These are phyloP conservation scores for Solenodon paradoxus DNA, from an alignment of 2,113 vertebrate genomes.

Conservation along the genomic window DNA sequence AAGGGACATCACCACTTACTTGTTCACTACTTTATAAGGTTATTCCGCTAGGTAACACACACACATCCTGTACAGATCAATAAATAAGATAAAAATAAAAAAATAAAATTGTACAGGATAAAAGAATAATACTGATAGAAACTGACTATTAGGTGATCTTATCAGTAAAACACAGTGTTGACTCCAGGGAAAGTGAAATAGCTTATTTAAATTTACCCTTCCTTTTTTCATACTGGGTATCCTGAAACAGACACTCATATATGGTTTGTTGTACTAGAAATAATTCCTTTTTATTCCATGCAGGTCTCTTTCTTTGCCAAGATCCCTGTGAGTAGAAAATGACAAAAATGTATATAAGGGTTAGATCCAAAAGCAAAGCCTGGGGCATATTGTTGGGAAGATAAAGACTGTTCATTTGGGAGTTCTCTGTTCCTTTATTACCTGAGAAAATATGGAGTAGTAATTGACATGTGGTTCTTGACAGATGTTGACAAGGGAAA, in stretches of 20 bases:
- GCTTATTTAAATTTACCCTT: not conserved
- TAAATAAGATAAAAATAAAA: not conserved
- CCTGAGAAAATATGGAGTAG: constrained; percentile 41
- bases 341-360: constrained; percentile 46
- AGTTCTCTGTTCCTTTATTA: constrained; percentile 52
- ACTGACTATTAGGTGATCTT: not conserved
- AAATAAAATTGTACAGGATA: not conserved
- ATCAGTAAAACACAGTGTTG: not conserved
- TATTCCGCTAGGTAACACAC: not conserved
- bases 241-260: not conserved
- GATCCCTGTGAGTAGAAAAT: constrained; percentile 13
- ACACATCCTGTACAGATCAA: not conserved
- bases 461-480: constrained; percentile 50
- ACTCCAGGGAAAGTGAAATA: not conserved
- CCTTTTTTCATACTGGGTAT: not conserved
- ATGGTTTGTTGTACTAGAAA: not conserved
- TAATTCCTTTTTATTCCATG: not conserved
- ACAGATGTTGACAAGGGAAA: constrained; percentile 65
- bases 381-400: constrained; percentile 48
- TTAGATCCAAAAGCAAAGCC: constrained; percentile 41
- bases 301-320: constrained; percentile 5
- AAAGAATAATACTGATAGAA: not conserved
- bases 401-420: constrained; percentile 57
- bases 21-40: not conserved
- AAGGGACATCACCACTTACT: not conserved